These are phyloP conservation scores for Montifringilla adamsi DNA, from an alignment of 2,113 vertebrate genomes.

Conservation along the genomic window DNA sequence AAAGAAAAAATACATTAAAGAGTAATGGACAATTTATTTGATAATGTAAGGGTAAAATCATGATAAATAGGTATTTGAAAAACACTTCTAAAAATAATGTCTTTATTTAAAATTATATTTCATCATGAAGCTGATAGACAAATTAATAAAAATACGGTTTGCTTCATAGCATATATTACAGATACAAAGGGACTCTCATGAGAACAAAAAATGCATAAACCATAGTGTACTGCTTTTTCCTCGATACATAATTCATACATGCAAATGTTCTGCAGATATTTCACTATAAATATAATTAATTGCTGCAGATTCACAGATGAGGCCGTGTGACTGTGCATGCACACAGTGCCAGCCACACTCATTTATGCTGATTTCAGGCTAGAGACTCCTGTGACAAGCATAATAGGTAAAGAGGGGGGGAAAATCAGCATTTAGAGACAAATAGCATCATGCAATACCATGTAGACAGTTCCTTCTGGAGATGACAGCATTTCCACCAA, in stretches of 20 bases:
- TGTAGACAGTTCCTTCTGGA: conserved; percentile 44
- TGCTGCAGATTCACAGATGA: conserved; percentile 70
- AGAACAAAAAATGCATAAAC: conserved; percentile 37
- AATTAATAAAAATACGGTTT: conserved; percentile 50
- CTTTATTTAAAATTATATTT: conserved; percentile 25
- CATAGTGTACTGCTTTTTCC: conserved; percentile 31
- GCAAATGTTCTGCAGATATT: conserved; percentile 67
- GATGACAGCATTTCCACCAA: conserved; percentile 47
- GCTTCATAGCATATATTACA: conserved; percentile 17
- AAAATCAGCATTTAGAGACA: conserved; percentile 56
- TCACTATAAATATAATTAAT: conserved; percentile 71
- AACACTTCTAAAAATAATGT: neutral
- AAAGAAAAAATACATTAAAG: conserved; percentile 12
- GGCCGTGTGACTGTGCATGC: conserved; percentile 65
- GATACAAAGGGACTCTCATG: conserved; percentile 25
- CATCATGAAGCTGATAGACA: conserved; percentile 6
- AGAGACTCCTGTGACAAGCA: conserved; percentile 60
- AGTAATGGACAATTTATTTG: neutral
- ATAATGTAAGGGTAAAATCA: conserved; percentile 33
- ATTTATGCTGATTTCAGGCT: conserved; percentile 73
- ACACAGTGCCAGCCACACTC: conserved; percentile 72
- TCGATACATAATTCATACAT: conserved; percentile 65
- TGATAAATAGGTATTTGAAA: neutral
- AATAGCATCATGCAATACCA: conserved; percentile 40
- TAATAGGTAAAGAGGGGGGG: conserved; percentile 13